Evolutionary conservation across 2,888 invertebrate species (phyloP), one percentile per base, ranked within the genome.

Genomic region (Abscondita cerata): DNA sequence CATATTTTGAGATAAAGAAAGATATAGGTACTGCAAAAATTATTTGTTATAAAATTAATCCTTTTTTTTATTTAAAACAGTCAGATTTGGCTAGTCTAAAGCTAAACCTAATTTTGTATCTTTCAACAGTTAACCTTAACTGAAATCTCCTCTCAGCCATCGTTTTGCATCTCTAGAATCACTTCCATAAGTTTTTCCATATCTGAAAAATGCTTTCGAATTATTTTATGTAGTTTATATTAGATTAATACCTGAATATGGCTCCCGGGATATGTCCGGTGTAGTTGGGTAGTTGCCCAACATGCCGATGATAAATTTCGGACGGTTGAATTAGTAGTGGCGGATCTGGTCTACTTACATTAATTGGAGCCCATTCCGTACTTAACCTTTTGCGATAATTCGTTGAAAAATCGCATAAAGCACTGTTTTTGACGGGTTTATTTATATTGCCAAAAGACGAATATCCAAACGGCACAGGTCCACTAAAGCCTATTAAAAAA

Each of bases 221-320:
- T n/a, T n/a, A n/a, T n/a, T n/a, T n/a, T n/a, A n/a, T n/a, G n/a
- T n/a, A n/a, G n/a, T n/a, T n/a, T n/a, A n/a, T n/a, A n/a, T n/a
- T n/a, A n/a, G n/a, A n/a, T n/a, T n/a, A 4, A 31, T 62, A 89
- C 88, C 90, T 87, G 80, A 89, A 91, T 70, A 84, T 81, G 59
- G 83, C 84, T 13, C 92, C 92, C 0, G 92, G 92, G 53, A 92
- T 88, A 73, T 92, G 92, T 0, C 92, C 92, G 1, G 86, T 85
- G 78, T 92, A 93, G 78, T 87, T 89, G 1, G 92, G 92, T 68
- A 91, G 76, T 82, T 92, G 85, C 3, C 92, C 91, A 34, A 88
- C 84, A 69, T 90, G 87, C 64, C 87, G 87, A 74, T 89, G 89
- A 75, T 92, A 92, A 64, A 92, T 86, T 75, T 88, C 85, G 9